phyloP scores from a whole-genome alignment of 2,888 invertebrate species.

The Limnephilus marmoratus region DNA sequence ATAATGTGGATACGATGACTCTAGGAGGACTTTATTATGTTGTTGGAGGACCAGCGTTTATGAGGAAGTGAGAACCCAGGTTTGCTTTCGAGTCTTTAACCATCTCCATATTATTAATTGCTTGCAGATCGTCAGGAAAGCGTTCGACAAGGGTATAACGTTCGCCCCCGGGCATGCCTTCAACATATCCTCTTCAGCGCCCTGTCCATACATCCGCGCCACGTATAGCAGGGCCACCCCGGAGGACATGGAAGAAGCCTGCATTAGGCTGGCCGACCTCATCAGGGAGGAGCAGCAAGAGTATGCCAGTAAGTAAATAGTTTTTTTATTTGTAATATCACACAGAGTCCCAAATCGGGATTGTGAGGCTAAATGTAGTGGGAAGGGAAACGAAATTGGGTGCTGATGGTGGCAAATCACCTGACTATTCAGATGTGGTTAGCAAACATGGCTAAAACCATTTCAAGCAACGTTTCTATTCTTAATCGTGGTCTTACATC shows the following conservation, averaged over 20 bases:
- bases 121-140: constrained; percentile 76
- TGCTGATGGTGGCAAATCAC: too few species aligned
- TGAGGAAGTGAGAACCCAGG: too few species aligned
- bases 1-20: too few species aligned
- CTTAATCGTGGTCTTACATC: too few species aligned
- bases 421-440: too few species aligned
- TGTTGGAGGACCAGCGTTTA: too few species aligned
- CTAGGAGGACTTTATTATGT: too few species aligned
- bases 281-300: constrained; percentile 78
- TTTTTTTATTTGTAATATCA: background rate
- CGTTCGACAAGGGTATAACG: constrained; percentile 82
- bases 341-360: too few species aligned
- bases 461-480: too few species aligned
- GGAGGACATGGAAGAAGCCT: constrained; percentile 81
- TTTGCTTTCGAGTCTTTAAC: background rate
- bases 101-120: background rate
- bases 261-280: constrained; percentile 78
- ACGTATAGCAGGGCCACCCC: constrained; percentile 83
- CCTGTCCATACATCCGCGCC: constrained; percentile 83
- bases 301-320: constrained; percentile 46
- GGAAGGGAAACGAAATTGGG: too few species aligned
- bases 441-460: too few species aligned
- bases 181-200: constrained; percentile 78
- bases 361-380: too few species aligned
- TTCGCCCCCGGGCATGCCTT: constrained; percentile 87